Base-by-base conservation (phyloP, 2,888 invertebrate genomes). In the Bellardia pandia region DNA sequence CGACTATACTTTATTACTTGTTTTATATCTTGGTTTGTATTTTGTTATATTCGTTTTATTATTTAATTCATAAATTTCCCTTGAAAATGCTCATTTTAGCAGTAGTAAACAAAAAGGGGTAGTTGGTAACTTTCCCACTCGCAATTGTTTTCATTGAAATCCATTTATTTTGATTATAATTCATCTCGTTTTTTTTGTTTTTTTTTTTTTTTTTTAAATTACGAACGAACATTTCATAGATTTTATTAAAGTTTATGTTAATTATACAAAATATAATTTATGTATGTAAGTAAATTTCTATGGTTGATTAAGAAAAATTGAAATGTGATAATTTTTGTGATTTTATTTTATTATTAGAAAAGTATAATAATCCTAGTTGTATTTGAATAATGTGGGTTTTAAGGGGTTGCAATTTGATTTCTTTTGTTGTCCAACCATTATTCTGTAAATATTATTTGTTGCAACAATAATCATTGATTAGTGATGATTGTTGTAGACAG, bases 391-490 rank as follows among this genome's bases (percentile, higher is more conserved):
- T 84, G 74, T 84, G 75, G 76, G 80, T 23, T 51, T 76, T 56
- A 76, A 71, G 33, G 82, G 76, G 82, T 69, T 23, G 64, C 56
- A 45, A 72, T 72, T 53, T 53, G 60, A 62, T 30, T 53, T n/a
- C 37, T 53, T 71, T 58, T 45, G 58, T 58, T 42, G 9, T 14
- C 23, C 42, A 40, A 51, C 30, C 71, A 51, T 79, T 79, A 62
- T 76, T 53, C 7, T 37, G 45, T 14, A 42, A 71, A 16, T 51
- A 62, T 23, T 79, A 33, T 56, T 42, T 62, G 4, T 9, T 42
- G 48, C 42, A 53, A 83, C 82, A 83, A 83, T 62, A 71, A 71
- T 56, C 62, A 77, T 69, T 83, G 76, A 83, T 76, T 76, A 76
- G 62, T 53, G 48, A 13, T 69, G 69, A 60, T 82, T 82, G 75